Conservation (phyloP, 2,797 vertebrate genomes). For the Sebastes umbrosus region DNA sequence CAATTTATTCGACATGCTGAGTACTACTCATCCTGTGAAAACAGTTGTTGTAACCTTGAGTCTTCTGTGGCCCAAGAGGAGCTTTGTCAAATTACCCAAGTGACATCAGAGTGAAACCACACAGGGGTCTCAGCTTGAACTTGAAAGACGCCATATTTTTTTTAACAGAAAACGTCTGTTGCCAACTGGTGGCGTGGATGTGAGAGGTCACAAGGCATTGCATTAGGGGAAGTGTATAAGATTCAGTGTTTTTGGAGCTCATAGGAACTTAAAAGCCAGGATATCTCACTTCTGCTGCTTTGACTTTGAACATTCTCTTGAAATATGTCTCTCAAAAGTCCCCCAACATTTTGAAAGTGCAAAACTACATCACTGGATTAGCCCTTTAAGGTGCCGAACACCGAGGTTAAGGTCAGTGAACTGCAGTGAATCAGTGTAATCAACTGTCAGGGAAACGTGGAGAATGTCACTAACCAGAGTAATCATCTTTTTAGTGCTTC, state of each 20-base stretch:
- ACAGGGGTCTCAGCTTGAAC: neutral
- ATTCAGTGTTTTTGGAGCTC: neutral
- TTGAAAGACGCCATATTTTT: neutral
- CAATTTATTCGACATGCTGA: neutral
- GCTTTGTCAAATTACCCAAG: too few species aligned
- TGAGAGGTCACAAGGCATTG: neutral
- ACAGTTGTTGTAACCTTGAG: too few species aligned
- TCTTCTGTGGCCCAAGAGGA: too few species aligned
- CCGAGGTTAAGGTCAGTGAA: neutral
- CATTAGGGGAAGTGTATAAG: neutral
- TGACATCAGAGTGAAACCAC: rapidly evolving
- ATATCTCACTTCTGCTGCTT: neutral
- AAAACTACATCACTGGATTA: neutral
- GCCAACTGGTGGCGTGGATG: neutral
- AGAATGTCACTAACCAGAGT: too few species aligned
- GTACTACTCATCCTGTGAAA: neutral
- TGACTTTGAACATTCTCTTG: neutral
- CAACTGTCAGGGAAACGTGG: too few species aligned
- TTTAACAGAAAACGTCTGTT: neutral
- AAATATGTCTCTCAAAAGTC: neutral
- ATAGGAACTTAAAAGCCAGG: neutral
- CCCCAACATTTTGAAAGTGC: neutral
- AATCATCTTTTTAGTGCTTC: too few species aligned
- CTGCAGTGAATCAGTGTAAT: too few species aligned
- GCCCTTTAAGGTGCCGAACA: neutral